These are phyloP conservation scores for Merops nubicus DNA, from an alignment of 2,113 vertebrate genomes.

Conservation along the genomic window DNA sequence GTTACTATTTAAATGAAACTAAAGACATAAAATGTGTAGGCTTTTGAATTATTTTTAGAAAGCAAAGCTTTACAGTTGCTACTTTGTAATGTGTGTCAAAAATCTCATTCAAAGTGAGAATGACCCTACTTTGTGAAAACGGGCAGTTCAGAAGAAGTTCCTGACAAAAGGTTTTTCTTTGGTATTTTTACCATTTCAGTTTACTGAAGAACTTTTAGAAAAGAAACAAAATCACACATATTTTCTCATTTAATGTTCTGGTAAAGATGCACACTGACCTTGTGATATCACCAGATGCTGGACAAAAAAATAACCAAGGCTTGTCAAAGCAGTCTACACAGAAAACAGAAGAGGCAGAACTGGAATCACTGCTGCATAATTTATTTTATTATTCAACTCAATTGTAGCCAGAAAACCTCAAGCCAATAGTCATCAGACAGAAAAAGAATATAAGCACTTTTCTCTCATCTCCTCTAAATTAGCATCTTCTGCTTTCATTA, in stretches of 20 bases:
- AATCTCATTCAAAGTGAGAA: not conserved
- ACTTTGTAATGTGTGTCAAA: not conserved
- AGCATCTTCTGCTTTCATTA: not conserved
- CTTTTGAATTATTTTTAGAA: not conserved
- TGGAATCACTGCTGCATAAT: slow-evolving; percentile 14
- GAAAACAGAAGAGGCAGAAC: not conserved
- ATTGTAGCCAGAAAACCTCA: not conserved
- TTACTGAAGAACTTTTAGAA: not conserved
- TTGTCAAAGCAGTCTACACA: not conserved
- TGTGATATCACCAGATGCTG: not conserved
- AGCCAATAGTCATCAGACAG: not conserved
- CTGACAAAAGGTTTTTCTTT: not conserved
- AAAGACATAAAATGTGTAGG: not conserved
- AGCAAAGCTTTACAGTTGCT: not conserved
- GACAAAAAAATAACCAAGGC: slow-evolving; percentile 11
- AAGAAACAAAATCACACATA: not conserved
- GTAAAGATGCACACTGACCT: slow-evolving; percentile 20
- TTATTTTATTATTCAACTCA: slow-evolving; percentile 26
- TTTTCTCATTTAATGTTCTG: slow-evolving; percentile 16
- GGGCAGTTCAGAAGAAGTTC: not conserved
- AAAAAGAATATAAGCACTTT: not conserved
- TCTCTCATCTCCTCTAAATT: not conserved
- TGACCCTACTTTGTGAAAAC: not conserved
- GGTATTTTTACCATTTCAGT: not conserved
- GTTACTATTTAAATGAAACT: not conserved